Evolutionary conservation across 1,140 invertebrate species (phyloP).

Genomic region (Polyergus mexicanus): DNA sequence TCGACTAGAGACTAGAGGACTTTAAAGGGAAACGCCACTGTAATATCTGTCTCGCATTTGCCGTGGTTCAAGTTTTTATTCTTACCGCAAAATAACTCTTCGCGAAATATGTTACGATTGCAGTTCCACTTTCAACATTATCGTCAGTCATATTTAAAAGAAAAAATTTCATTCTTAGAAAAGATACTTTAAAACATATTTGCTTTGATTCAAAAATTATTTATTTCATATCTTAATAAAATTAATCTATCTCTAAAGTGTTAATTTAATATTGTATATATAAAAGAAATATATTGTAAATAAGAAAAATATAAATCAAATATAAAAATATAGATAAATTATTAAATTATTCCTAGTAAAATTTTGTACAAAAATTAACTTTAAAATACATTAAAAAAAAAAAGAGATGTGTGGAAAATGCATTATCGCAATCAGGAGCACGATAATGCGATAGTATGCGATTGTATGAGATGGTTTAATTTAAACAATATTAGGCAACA

Average conservation of each 20-base stretch:
- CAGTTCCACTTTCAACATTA: constrained; percentile 11
- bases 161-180: constrained; percentile 15
- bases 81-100: constrained; percentile 54
- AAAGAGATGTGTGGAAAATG: not conserved
- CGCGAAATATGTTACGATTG: constrained; percentile 40
- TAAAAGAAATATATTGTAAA: too few relatives aligned
- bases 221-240: not conserved
- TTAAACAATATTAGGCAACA: not conserved
- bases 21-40: constrained; percentile 66
- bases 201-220: constrained; percentile 12
- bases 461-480: constrained; percentile 1
- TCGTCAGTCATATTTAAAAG: not conserved
- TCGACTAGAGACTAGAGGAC: constrained; percentile 45
- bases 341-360: not conserved
- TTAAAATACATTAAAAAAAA: not conserved
- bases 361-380: not conserved
- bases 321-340: not conserved
- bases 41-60: constrained; percentile 65
- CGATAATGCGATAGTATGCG: not conserved
- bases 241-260: not conserved
- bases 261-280: not conserved
- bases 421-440: not conserved
- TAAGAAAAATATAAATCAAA: not conserved
- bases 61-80: constrained; percentile 52
- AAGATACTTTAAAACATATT: constrained; percentile 12